phyloP scores from a whole-genome alignment of 2,113 vertebrate genomes.

The Tursiops truncatus region DNA sequence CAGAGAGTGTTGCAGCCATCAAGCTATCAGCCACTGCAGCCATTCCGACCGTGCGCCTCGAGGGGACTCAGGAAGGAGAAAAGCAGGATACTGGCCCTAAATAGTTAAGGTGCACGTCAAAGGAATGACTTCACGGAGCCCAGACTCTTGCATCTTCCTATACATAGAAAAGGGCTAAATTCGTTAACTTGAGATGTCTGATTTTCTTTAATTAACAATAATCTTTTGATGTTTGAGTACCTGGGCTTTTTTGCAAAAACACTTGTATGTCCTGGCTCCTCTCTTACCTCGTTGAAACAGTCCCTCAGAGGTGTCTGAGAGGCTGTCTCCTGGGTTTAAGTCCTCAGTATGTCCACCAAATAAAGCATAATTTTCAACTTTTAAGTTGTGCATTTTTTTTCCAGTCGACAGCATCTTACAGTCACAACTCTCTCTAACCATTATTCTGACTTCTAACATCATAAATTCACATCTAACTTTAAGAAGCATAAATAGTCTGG shows the following conservation, averaged over 20 bases:
- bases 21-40: not conserved
- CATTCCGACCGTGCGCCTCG: fast-evolving
- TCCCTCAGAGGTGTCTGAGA: not conserved
- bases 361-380: not conserved
- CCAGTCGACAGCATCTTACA: not conserved
- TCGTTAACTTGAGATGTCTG: not conserved
- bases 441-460: not conserved
- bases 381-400: not conserved
- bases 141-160: not conserved
- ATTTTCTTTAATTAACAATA: not conserved
- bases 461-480: not conserved
- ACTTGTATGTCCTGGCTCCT: fast-evolving
- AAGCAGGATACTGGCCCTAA: not conserved
- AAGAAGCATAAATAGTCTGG: not conserved
- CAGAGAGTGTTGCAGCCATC: not conserved
- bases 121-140: not conserved
- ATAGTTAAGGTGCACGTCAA: not conserved
- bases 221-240: not conserved
- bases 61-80: not conserved
- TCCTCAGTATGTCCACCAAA: not conserved
- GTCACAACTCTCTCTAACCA: not conserved
- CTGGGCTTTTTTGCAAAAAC: not conserved
- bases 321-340: not conserved
- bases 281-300: not conserved
- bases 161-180: not conserved